phyloP scores from a whole-genome alignment of 2,888 invertebrate species.

The Cremastinae sp. region DNA sequence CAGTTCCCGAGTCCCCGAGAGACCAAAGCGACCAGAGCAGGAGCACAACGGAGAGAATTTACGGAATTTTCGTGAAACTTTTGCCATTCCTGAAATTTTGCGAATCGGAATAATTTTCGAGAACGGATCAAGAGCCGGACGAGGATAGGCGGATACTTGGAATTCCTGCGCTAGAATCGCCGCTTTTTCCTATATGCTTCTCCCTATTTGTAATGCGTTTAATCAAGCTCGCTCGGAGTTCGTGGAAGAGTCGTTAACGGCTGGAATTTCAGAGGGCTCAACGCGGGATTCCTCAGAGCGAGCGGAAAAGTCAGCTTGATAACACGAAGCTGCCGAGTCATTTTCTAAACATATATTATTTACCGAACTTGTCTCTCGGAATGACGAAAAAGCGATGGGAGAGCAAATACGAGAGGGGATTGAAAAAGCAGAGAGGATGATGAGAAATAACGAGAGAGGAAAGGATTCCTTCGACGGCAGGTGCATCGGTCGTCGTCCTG shows the following conservation, averaged over 20 bases:
- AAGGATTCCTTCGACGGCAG: conserved; percentile 50
- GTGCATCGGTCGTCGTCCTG: conserved; percentile 55
- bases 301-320: conserved; percentile 19
- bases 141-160: too few relatives aligned
- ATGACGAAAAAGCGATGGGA: conserved; percentile 47
- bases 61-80: too few relatives aligned
- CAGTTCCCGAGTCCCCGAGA: background rate
- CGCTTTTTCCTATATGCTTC: too few relatives aligned
- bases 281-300: conserved; percentile 18
- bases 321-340: conserved; percentile 30
- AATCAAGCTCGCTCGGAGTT: conserved; percentile 24
- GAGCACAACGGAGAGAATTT: background rate
- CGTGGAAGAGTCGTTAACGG: conserved; percentile 36
- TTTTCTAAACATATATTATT: conserved; percentile 17
- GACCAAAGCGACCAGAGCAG: background rate
- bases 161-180: too few relatives aligned
- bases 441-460: background rate
- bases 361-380: conserved; percentile 26
- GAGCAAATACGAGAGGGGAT: conserved; percentile 5
- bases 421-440: conserved; percentile 13
- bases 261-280: conserved; percentile 53
- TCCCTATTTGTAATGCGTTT: background rate
- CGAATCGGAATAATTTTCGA: too few relatives aligned
- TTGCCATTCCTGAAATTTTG: too few relatives aligned
- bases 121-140: too few relatives aligned